Evolutionary conservation across 1,140 invertebrate genomes (phyloP), one percentile per base, ranked within the genome.

Genomic region (Drosophila sp.): DNA sequence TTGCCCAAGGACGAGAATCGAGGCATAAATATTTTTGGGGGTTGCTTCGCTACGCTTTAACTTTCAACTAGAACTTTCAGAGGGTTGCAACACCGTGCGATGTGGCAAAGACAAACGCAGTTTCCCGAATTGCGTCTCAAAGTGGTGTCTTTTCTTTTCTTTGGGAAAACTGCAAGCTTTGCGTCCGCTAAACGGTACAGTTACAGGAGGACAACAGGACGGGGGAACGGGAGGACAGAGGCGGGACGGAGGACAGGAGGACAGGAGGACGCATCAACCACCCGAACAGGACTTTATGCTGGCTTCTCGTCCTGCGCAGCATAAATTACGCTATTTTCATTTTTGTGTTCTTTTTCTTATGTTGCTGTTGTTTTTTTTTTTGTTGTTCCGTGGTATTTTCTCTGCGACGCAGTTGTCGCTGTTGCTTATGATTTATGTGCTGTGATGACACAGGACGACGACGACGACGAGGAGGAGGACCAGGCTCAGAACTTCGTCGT

Each of bases 361-460:
- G n/a, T 36, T 46, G 16, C 36, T 65, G 54, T 27, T 48, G 9
- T 48, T 25, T 27, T 48, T 48, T 27, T 27, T 1, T 27, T 48
- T 25, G 16, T n/a, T 48, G 21, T 50, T 51, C 21, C 21, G 45
- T 75, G 45, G 54, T 65, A 46, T 13, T 41, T 64, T 73, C 65
- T 62, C 83, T 73, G 74, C 79, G 67, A 89, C 82, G 82, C 79
- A 89, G 79, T 82, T 78, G 40, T 66, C 67, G 70, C 70, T 87
- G 65, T 78, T 87, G 79, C 72, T 87, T 89, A 86, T 86, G 82
- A 86, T 86, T 86, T 86, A 86, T 86, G 81, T 81, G 81, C 82
- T 79, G 82, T 64, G 81, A 78, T 86, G 81, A 87, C 81, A 87
- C 74, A 79, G 67, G 67, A 56, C 67, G 67, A 50, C 64, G 57